Base-by-base conservation (phyloP, 2,797 vertebrate species). In the Lithobates pipiens region DNA sequence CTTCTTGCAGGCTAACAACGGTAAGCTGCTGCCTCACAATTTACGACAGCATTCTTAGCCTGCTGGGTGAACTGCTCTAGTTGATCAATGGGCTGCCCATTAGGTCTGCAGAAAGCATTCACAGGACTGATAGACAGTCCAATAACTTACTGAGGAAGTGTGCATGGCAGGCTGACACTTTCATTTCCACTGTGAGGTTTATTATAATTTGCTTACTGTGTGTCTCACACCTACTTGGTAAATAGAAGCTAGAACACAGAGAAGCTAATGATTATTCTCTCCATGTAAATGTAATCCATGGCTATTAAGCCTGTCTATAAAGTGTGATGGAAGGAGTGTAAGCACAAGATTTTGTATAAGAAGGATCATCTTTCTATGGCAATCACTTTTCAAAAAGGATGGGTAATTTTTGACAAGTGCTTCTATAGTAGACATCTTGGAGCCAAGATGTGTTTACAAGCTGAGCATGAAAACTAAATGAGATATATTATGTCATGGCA, bases 311-410 rank as follows among this genome's bases (percentile, higher is more conserved):
- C n/a, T 39, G 75, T 72, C 27, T 83, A 63, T 32, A 23, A 27
- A 42, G 1, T 65, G 16, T 10, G 46, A 76, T 27, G 54, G 80
- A 67, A 68, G 25, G 36, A 29, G 25, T 74, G 23, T 54, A 77
- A 71, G 74, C 36, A 29, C 50, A 61, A 67, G 77, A 75, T 86
- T 74, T 32, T 39, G 29, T 29, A 25, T 32, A 73, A 67, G 42
- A 77, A 82, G 80, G 74, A 82, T 86, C 80, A 54, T 73, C 65
- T 82, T 86, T 78, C 76, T n/a, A n/a, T 74, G 77, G 80, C 83
- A 85, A 68, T 80, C 70, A 74, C 65, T 77, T 63, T 82, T 82
- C 70, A 86, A 77, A 86, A 54, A 34, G 74, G 70, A 86, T 61
- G 18, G 69, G 68, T 74, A 57, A 74, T 75, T 68, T 83, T 74